Conservation (phyloP, 2,113 vertebrate genomes). For the Sarotherodon lohbergeri region DNA sequence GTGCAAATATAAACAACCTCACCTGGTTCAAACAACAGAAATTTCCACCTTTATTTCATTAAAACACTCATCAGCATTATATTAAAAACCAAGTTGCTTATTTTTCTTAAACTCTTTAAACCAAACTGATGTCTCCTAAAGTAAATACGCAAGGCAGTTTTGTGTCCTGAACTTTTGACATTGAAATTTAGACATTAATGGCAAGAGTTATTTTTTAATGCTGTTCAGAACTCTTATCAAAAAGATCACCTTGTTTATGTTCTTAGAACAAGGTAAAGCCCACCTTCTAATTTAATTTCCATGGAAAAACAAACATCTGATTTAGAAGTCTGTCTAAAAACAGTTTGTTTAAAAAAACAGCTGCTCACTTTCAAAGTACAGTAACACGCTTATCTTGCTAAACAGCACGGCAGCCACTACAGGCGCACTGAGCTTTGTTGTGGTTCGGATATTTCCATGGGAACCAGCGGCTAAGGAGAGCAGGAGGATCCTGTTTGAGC, state of each 20-base stretch:
- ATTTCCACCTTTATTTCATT: not conserved
- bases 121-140: not conserved
- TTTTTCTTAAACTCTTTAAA: not conserved
- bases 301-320: conserved; percentile 50
- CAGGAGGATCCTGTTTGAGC: conserved; percentile 48
- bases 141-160: not conserved
- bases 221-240: not conserved
- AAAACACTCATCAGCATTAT: not conserved
- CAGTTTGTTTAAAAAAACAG: conserved; percentile 23
- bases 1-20: not conserved
- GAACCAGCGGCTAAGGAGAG: conserved; percentile 45
- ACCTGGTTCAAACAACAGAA: not conserved
- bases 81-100: not conserved
- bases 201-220: not conserved
- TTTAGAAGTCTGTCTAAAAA: not conserved
- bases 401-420: conserved; percentile 12
- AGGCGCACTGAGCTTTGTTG: conserved; percentile 42
- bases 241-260: not conserved
- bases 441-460: conserved; percentile 65
- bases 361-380: conserved; percentile 3
- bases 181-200: not conserved
- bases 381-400: conserved; percentile 56
- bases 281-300: not conserved
- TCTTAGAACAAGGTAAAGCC: conserved; percentile 1
- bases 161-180: not conserved